These are phyloP conservation scores for Cotesia congregata DNA, from an alignment of 2,888 invertebrate species.

Conservation along the genomic window DNA sequence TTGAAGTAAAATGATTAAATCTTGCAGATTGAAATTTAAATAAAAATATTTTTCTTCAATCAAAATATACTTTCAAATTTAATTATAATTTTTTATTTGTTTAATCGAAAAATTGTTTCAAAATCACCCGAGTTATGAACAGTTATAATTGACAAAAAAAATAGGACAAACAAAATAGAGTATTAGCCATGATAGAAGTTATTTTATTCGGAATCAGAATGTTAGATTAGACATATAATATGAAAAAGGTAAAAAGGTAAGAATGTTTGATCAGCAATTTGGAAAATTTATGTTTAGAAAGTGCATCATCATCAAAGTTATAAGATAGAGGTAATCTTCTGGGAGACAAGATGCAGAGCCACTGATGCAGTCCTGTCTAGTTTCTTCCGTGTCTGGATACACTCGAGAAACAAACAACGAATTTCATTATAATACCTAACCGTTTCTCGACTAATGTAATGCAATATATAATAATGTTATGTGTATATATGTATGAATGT, in stretches of 20 bases:
- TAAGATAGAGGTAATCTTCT: conserved; percentile 22
- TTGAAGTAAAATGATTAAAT: too few relatives aligned
- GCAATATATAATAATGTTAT: conserved; percentile 8
- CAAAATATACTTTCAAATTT: too few relatives aligned
- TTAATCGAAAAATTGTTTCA: too few relatives aligned
- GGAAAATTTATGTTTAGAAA: conserved; percentile 26
- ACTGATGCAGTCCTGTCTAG: conserved; percentile 1
- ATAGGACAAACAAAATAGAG: neutral
- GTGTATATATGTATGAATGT: conserved; percentile 11
- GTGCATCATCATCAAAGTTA: conserved; percentile 8
- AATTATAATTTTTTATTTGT: too few relatives aligned
- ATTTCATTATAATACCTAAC: conserved; percentile 35
- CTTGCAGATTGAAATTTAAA: too few relatives aligned
- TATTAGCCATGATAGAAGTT: neutral
- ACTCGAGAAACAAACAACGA: conserved; percentile 29
- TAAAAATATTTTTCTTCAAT: too few relatives aligned
- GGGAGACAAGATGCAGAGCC: conserved; percentile 3
- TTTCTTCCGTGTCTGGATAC: conserved; percentile 2
- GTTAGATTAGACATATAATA: neutral
- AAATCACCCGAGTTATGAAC: neutral
- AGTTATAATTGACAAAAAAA: neutral
- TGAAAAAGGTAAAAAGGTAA: neutral
- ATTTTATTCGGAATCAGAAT: neutral
- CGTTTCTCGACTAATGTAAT: conserved; percentile 32
- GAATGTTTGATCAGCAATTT: conserved; percentile 31